Base-by-base conservation (phyloP, 2,113 vertebrate genomes). In the Myrmecophaga tridactyla region DNA sequence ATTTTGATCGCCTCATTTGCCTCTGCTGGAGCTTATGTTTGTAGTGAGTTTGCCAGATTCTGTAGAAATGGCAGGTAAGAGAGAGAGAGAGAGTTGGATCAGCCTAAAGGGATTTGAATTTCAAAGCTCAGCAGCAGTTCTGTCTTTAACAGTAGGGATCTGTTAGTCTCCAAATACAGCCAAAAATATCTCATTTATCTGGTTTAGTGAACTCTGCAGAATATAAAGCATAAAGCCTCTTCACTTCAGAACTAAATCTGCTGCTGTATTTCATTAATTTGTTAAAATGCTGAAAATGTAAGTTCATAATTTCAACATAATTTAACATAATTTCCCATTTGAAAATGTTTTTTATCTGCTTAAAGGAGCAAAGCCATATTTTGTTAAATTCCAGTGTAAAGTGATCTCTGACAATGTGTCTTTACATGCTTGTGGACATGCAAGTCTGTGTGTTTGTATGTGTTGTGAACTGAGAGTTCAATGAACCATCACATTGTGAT, bases 101-200 rank as follows among this genome's bases (percentile, higher is more conserved):
- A 10, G 27, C 20, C 73, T 75, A n/a, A 76, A 56, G 65, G 15
- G 27, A 67, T 62, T 81, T 93, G 62, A 93, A 58, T 81, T 86
- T 95, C 73, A 58, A 90, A 81, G 46, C 65, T 58, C 43, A 70
- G 72, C 63, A 86, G 46, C 13, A 80, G 14, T 86, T 85, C 36
- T 90, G 25, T 56, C 25, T 80, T 1, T 17, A 85, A 56, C 17
- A 36, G 34, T 27, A 70, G 65, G 46, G 72, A 81, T 81, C 36
- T 82, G 53, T 82, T 92, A 93, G 63, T 78, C 36, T 85, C 1
- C 2, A 29, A 65, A 58, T 65, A 63, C 1, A 31, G 65, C 53
- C 53, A 70, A 84, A 83, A 84, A 93, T 69, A 56, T 25, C 36
- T 72, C 29, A 89, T 70, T 93, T 93, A 48, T 93, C 41, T 46